Evolutionary conservation across 2,113 vertebrate species (phyloP).

Genomic region (Stegostoma tigrinum): DNA sequence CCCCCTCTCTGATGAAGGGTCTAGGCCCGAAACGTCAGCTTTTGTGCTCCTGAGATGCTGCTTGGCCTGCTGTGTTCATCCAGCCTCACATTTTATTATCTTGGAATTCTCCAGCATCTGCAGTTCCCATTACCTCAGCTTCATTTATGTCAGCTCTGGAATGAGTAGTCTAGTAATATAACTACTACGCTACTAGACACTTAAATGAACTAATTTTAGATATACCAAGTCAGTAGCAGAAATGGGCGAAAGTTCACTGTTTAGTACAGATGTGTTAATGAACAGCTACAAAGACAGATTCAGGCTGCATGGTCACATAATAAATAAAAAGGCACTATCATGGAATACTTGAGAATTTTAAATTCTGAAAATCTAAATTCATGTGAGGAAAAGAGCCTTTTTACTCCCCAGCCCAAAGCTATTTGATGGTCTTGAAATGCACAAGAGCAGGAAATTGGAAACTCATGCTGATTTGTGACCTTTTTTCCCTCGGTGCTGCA

Average conservation of each 20-base stretch:
- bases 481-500: neutral
- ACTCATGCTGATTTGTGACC: neutral
- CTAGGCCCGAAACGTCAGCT: too few species aligned
- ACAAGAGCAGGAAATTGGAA: neutral
- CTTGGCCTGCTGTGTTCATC: too few species aligned
- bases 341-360: neutral
- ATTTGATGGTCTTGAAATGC: neutral
- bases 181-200: too few species aligned
- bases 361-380: neutral
- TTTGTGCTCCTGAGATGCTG: too few species aligned
- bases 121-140: too few species aligned
- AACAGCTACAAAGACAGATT: neutral
- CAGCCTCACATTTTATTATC: too few species aligned
- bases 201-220: neutral
- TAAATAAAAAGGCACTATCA: neutral
- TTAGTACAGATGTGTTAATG: neutral
- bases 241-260: neutral
- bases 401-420: too few species aligned
- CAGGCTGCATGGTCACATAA: neutral
- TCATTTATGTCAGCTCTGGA: too few species aligned
- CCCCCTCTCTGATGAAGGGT: too few species aligned
- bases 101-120: too few species aligned
- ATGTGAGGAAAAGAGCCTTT: neutral
- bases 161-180: too few species aligned
- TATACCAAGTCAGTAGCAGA: neutral